A percentile compares a stretch with the other conserved stretches of the same genome.
Conservation (phyloP, 1,140 invertebrate species). For the Brachionus rotundiformis region DNA sequence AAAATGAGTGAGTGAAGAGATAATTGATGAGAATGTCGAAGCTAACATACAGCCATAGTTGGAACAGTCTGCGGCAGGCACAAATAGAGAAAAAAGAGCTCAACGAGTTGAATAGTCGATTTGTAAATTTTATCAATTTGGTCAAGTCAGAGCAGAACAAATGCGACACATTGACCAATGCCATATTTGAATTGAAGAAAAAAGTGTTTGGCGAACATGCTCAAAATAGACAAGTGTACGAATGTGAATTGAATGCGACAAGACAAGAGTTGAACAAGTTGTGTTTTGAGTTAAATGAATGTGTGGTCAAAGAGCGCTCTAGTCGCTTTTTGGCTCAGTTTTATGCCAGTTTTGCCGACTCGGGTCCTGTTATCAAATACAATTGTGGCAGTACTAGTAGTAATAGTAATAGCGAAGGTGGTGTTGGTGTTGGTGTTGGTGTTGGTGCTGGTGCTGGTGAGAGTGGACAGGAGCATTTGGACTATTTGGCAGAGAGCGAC, state of each 20-base stretch:
- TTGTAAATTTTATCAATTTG: constrained; percentile 13
- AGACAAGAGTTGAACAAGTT: not conserved
- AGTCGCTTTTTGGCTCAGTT: not conserved
- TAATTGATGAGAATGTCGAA: not conserved
- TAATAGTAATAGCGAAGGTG: too few species aligned
- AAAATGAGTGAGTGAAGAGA: not conserved
- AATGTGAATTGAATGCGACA: not conserved
- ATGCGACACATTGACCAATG: not conserved
- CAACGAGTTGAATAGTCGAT: constrained; percentile 7
- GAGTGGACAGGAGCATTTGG: not conserved
- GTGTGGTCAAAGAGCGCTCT: not conserved
- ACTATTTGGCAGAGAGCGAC: not conserved
- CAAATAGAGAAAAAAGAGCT: not conserved
- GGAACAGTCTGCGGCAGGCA: not conserved
- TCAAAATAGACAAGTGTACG: not conserved
- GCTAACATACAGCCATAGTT: not conserved
- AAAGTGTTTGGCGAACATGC: not conserved
- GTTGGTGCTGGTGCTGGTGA: too few species aligned
- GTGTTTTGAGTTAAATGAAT: not conserved
- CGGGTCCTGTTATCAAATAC: too few species aligned
- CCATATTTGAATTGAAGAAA: not conserved
- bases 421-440: too few species aligned
- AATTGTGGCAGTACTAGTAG: too few species aligned
- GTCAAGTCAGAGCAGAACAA: not conserved
- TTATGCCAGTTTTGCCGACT: not conserved